phyloP scores from a whole-genome alignment of 2,888 invertebrate species.

The Orthonevra nobilis region DNA sequence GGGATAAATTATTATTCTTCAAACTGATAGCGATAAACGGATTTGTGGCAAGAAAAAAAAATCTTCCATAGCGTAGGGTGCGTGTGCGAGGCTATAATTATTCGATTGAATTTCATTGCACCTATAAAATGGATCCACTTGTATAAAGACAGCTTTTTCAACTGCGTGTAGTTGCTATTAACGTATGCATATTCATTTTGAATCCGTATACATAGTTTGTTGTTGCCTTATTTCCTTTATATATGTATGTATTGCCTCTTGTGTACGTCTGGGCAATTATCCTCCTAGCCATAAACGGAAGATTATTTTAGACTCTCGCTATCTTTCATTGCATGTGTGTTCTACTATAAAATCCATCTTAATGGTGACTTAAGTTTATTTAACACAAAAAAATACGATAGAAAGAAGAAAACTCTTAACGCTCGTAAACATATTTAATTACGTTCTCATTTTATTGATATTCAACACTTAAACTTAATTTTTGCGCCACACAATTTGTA shows the following conservation, averaged over 20 bases:
- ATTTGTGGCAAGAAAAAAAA: conserved; percentile 2
- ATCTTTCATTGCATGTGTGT: conserved; percentile 27
- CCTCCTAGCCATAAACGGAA: conserved; percentile 10
- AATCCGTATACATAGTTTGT: neutral
- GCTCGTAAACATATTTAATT: conserved; percentile 54
- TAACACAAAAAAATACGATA: conserved; percentile 1
- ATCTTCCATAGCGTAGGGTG: neutral
- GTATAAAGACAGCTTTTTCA: conserved; percentile 9
- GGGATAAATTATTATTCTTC: conserved; percentile 43
- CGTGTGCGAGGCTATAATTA: conserved; percentile 30
- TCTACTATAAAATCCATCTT: conserved; percentile 17
- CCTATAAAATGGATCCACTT: conserved; percentile 62
- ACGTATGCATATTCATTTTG: neutral
- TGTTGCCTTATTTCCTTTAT: conserved; percentile 14
- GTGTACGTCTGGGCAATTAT: conserved; percentile 27
- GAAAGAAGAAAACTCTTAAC: conserved; percentile 14
- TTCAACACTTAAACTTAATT: conserved; percentile 54
- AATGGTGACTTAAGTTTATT: conserved; percentile 7
- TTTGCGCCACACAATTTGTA: conserved; percentile 50
- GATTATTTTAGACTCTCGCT: conserved; percentile 25
- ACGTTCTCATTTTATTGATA: conserved; percentile 53
- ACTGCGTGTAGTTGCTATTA: neutral
- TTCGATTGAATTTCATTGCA: conserved; percentile 66
- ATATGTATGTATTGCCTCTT: conserved; percentile 18
- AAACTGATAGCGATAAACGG: conserved; percentile 56